phyloP scores from a whole-genome alignment of 2,113 vertebrate genomes.

The Seriola rivoliana region DNA sequence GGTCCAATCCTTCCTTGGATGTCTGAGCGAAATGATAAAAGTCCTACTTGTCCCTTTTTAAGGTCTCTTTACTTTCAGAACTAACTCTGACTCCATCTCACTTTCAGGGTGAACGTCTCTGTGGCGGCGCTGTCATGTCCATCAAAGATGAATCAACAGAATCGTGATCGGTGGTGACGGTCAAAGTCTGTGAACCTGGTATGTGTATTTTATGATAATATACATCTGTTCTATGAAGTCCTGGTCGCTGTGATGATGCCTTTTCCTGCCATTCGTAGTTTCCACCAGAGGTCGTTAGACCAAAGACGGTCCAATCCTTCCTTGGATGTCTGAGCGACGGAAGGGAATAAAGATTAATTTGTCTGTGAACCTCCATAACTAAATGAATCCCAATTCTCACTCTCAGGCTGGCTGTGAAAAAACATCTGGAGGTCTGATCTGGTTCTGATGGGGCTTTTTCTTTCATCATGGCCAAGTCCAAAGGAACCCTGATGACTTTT shows the following conservation, averaged over 20 bases:
- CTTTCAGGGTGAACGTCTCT: not conserved
- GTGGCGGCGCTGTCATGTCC: no score
- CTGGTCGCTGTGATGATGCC: slow-evolving; percentile 56
- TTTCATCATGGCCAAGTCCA: no score
- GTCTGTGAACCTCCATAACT: no score
- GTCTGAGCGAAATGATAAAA: no score
- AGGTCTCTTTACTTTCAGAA: not conserved
- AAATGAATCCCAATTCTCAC: no score
- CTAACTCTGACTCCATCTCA: not conserved
- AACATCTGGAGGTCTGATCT: no score
- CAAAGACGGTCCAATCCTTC: slow-evolving; percentile 71
- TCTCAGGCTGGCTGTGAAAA: no score
- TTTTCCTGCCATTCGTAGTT: slow-evolving; percentile 73
- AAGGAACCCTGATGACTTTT: no score
- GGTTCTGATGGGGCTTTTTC: no score
- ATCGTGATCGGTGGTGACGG: not conserved
- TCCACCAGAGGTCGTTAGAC: slow-evolving; percentile 62
- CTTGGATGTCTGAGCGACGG: slow-evolving; percentile 78
- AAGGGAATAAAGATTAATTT: no score
- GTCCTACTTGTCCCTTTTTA: no score
- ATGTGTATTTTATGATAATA: not conserved
- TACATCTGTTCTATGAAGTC: no score
- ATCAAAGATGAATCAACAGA: not conserved
- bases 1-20: slow-evolving; percentile 65
- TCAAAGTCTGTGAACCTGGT: not conserved